phyloP scores from a whole-genome alignment of 2,113 vertebrate species.

The Solea solea region DNA sequence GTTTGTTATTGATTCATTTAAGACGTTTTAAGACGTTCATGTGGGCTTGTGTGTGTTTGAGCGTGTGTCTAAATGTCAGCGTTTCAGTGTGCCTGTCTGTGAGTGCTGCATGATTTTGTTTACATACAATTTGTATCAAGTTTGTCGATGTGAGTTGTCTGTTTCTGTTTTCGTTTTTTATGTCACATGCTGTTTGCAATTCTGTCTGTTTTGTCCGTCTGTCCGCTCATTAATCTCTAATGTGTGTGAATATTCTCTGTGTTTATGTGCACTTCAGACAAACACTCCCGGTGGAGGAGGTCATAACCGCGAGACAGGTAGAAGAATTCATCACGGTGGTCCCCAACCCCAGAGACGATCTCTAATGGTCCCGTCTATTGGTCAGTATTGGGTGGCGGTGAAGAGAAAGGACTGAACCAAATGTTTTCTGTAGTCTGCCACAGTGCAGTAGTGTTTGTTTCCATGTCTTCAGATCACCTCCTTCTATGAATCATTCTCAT shows the following conservation, averaged over 20 bases:
- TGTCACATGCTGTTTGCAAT: slow-evolving; percentile 6
- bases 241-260: slow-evolving; percentile 44
- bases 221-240: slow-evolving; percentile 39
- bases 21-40: slow-evolving; percentile 24
- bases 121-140: slow-evolving; percentile 53
- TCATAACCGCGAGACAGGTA: slow-evolving; percentile 79
- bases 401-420: neutral
- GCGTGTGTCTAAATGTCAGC: slow-evolving; percentile 65
- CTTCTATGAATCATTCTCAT: slow-evolving; percentile 69
- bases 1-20: slow-evolving; percentile 21
- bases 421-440: slow-evolving; percentile 16
- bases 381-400: slow-evolving; percentile 82
- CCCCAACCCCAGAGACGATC: slow-evolving; percentile 85
- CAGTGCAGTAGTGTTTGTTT: slow-evolving; percentile 31
- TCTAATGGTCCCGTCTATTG: slow-evolving; percentile 87
- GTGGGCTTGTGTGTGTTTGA: slow-evolving; percentile 60
- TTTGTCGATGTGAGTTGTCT: slow-evolving; percentile 24
- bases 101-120: slow-evolving; percentile 72
- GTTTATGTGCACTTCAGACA: slow-evolving; percentile 53
- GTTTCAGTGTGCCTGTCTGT: slow-evolving; percentile 64
- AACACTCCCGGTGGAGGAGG: slow-evolving; percentile 83
- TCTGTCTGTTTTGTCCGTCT: neutral
- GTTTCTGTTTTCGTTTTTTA: neutral
- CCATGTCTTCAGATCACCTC: slow-evolving; percentile 61
- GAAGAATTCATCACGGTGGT: slow-evolving; percentile 80